A percentile compares a stretch with the other conserved stretches of the same genome.
These are phyloP conservation scores for Lithophane socia DNA, from an alignment of 2,888 invertebrate species.

Conservation along the genomic window DNA sequence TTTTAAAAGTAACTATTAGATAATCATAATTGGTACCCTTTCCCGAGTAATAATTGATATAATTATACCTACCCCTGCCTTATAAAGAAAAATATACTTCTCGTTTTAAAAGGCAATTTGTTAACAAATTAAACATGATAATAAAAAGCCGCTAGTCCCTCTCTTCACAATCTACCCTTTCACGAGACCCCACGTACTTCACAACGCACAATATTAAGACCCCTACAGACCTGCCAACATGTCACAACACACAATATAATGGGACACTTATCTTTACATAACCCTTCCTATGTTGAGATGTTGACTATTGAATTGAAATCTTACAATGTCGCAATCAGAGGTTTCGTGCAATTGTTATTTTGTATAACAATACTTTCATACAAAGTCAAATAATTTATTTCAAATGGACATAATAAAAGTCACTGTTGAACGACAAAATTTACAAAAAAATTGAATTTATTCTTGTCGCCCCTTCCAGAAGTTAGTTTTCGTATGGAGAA, in stretches of 20 bases:
- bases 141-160: conserved; percentile 29
- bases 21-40: not conserved
- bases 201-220: conserved; percentile 15
- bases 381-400: no score
- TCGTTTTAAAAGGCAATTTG: conserved; percentile 29
- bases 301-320: conserved; percentile 17
- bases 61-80: not conserved
- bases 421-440: no score
- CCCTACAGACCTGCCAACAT: conserved; percentile 23
- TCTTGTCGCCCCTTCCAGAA: no score
- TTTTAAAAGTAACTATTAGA: no score
- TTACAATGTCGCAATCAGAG: conserved; percentile 20
- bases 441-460: no score
- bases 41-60: not conserved
- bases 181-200: conserved; percentile 17
- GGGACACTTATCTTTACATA: conserved; percentile 28
- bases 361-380: not conserved
- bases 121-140: conserved; percentile 43
- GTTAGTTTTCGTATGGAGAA: no score
- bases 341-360: not conserved
- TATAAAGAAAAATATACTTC: not conserved
- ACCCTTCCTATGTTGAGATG: conserved; percentile 16
- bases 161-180: conserved; percentile 38
- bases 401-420: no score
- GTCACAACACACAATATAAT: conserved; percentile 28